These are phyloP conservation scores for Hyles vespertilio DNA, from an alignment of 1,140 invertebrate genomes.

Conservation along the genomic window DNA sequence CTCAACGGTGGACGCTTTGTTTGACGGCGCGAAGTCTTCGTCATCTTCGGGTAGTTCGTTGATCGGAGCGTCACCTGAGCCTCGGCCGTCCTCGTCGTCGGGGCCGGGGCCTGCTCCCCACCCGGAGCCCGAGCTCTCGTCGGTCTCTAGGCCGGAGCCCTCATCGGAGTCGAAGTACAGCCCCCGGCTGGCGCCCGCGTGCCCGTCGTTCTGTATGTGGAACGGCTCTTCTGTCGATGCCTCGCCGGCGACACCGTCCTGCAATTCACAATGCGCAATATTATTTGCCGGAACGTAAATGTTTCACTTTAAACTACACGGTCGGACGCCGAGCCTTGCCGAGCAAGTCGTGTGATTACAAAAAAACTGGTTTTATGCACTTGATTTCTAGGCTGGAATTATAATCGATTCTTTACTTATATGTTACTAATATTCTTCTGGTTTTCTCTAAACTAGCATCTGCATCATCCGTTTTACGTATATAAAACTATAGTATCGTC, in stretches of 20 bases:
- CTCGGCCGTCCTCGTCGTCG: conserved; percentile 72
- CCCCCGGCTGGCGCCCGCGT: conserved; percentile 41
- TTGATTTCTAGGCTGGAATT: no score
- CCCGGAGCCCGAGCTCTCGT: conserved; percentile 74
- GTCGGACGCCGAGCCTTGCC: no score
- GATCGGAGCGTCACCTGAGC: conserved; percentile 59
- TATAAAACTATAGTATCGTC: no score
- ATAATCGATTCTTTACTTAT: no score
- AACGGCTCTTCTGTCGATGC: conserved; percentile 41
- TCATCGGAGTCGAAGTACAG: conserved; percentile 71
- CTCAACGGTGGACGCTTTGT: conserved; percentile 13
- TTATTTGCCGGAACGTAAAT: not conserved
- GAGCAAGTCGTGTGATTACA: no score
- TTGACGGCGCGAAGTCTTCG: conserved; percentile 45
- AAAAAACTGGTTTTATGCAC: no score
- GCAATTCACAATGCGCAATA: conserved; percentile 33
- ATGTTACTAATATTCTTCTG: no score
- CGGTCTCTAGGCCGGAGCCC: conserved; percentile 68
- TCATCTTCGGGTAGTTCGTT: conserved; percentile 47
- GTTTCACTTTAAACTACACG: no score
- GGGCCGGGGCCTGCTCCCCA: conserved; percentile 69
- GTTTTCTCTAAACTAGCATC: no score
- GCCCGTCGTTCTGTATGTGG: conserved; percentile 50
- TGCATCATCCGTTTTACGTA: no score
- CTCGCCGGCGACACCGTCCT: conserved; percentile 49